Base-by-base conservation (phyloP, 2,113 vertebrate genomes). In the Turdus rufiventris region DNA sequence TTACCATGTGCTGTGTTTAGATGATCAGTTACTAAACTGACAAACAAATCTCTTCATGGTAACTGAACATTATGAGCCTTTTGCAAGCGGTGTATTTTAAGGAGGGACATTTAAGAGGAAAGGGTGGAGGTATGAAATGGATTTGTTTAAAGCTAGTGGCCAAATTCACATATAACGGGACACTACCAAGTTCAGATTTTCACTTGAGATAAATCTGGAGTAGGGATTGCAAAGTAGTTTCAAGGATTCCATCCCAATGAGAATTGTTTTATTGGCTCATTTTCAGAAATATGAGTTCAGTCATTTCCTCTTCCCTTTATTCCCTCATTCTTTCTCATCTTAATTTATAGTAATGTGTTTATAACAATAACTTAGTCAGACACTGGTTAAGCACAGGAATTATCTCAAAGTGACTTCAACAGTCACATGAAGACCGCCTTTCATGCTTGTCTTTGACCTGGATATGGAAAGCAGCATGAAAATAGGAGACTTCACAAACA, bases 301-400 rank as follows among this genome's bases (percentile, higher is more conserved):
- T 94, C 65, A 95, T 93, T 89, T 96, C 92, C 92, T 86, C 61
- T 94, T 93, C 48, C 76, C 24, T 93, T 78, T 78, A 63, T 71
- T 89, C 40, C 61, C 31, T 89, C 65, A 86, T 80, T 85, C 68
- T 86, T 88, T 79, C 90, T 94, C 91, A 89, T 93, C 70, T 85
- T 70, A 45, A 74, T 65, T 87, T 87, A 48, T 56, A 92, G 26
- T 33, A 47, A 71, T 86, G 51, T 57, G 33, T 71, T 86, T 71
- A 50, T 77, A 84, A 58, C 20, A 89, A 85, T 26, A 83, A 45
- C 36, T 79, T 65, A 65, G 40, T 48, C 38, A 86, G 51, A 67
- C 14, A 21, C 15, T 71, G 31, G n/a, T 53, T 81, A 81, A 91
- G 29, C 4, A 6, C 65, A 61, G 61, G 76, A 93, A 57, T 65